Base-by-base conservation (phyloP, 2,113 vertebrate genomes). In the Sprattus sprattus region DNA sequence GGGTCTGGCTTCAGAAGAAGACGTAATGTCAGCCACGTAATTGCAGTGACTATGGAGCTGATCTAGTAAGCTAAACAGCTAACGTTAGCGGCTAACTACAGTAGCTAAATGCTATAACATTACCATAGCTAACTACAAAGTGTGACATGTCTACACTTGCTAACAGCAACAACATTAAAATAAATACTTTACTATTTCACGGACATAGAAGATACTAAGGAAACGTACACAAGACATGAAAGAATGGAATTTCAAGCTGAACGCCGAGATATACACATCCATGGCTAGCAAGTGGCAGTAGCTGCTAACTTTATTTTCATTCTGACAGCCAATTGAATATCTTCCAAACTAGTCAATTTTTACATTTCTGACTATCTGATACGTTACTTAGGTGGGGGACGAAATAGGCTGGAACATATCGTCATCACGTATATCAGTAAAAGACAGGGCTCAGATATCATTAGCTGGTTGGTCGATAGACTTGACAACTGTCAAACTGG, bases 51-150 rank as follows among this genome's bases (percentile, higher is more conserved):
- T 49, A 75, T 46, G 46, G 45, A 85, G 89, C 82, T n/a, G 60
- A 85, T 86, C 87, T 88, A 89, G 64, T 88, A 28, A 84, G 32
- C 82, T n/a, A 64, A 16, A 44, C 45, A 49, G 45, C 67, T 83
- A 32, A 13, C 0, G n/a, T 10, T 32, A 50, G 32, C n/a, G 8
- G 10, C 60, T 71, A 28, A 0, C 25, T 28, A 15, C 16, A 49
- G 10, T 11, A 22, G 57, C 57, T 64, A 64, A n/a, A 0, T 64
- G 57, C 57, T 6, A 22, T 64, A 71, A 11, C 25, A 32, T 32
- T 10, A 3, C 64, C 6, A 64, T 6, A 64, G 57, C 9, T 64
- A 64, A 25, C 57, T n/a, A 64, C n/a, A n/a, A 22, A 57, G 52
- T 4, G 8, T n/a, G 22, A 25, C 20, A 39, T 39, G 1, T 39